These are phyloP conservation scores for Drosophila varians DNA, from an alignment of 1,140 invertebrate genomes.

Conservation along the genomic window DNA sequence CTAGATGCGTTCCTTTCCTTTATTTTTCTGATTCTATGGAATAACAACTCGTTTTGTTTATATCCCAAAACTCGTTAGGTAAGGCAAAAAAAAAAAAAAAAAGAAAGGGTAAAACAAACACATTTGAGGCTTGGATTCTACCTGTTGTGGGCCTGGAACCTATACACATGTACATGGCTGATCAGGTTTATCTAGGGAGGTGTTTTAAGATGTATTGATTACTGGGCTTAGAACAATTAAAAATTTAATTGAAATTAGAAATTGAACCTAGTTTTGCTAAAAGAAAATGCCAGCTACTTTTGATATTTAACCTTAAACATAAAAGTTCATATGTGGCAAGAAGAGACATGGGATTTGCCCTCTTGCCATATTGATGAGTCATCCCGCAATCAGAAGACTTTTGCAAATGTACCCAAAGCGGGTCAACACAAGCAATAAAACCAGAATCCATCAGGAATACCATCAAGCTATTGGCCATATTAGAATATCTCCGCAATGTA, in stretches of 20 bases:
- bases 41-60: constrained; percentile 31
- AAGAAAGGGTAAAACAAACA: constrained; percentile 28
- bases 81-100: constrained; percentile 6
- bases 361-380: constrained; percentile 37
- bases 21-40: constrained; percentile 7
- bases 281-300: no score
- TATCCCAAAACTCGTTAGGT: constrained; percentile 21
- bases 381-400: constrained; percentile 19
- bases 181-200: constrained; percentile 4
- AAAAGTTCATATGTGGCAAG: constrained; percentile 50
- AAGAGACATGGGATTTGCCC: constrained; percentile 13
- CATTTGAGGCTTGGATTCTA: constrained; percentile 12
- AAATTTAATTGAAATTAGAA: no score
- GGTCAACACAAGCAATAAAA: constrained; percentile 42
- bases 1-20: background rate
- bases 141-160: constrained; percentile 17
- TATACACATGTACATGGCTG: background rate
- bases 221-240: no score
- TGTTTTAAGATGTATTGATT: background rate
- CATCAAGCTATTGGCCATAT: constrained; percentile 1
- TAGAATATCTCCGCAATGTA: constrained; percentile 1
- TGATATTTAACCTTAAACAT: no score
- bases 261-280: no score
- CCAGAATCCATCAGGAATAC: constrained; percentile 25
- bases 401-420: constrained; percentile 28